These are phyloP conservation scores for Eupsilia transversa DNA, from an alignment of 2,888 invertebrate species.

Conservation along the genomic window DNA sequence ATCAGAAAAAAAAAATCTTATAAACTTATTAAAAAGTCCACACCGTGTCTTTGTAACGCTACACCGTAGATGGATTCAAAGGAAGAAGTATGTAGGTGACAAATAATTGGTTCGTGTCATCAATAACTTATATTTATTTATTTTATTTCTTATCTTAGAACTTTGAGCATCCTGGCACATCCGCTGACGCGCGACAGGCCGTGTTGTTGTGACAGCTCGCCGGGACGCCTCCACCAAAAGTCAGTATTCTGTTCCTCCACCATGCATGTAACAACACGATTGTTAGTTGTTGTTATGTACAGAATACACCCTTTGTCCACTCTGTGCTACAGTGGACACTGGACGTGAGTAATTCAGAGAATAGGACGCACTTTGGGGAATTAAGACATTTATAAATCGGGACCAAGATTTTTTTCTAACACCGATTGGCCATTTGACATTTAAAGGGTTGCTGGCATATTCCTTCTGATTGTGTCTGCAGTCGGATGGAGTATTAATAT, in stretches of 20 bases:
- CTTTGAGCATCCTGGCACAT: conserved; percentile 73
- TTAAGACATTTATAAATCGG: conserved; percentile 31
- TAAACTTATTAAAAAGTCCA: too few species aligned
- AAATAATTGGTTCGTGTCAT: neutral
- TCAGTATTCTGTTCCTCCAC: conserved; percentile 21
- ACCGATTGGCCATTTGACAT: neutral
- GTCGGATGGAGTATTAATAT: neutral
- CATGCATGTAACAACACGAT: conserved; percentile 60
- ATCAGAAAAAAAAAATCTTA: too few species aligned
- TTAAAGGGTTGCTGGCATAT: neutral
- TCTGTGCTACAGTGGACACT: conserved; percentile 4
- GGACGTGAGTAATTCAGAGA: conserved; percentile 38
- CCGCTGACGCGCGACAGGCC: conserved; percentile 79
- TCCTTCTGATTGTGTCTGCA: neutral
- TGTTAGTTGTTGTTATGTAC: conserved; percentile 47
- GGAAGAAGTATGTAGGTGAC: too few species aligned
- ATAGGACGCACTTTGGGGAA: conserved; percentile 39
- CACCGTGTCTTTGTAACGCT: neutral
- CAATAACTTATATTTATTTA: neutral
- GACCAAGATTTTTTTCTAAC: neutral
- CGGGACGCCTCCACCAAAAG: conserved; percentile 72
- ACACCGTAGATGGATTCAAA: neutral
- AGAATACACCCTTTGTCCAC: conserved; percentile 38
- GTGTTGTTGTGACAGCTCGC: conserved; percentile 86
- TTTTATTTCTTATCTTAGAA: conserved; percentile 18